Evolutionary conservation across 2,797 vertebrate genomes (phyloP).

Genomic region (Danio jaintianensis): DNA sequence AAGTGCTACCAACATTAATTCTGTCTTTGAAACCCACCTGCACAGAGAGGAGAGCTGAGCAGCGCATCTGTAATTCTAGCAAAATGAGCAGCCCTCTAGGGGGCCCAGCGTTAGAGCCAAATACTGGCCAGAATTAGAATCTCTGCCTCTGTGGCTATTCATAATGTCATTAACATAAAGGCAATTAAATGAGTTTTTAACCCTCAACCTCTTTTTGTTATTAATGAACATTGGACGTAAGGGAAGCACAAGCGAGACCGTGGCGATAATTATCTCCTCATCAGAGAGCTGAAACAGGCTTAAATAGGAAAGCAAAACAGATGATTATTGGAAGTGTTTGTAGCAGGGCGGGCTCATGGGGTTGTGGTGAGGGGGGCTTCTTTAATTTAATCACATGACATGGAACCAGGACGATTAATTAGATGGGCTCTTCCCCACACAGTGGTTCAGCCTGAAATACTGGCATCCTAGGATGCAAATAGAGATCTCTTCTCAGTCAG

Average conservation of each 20-base stretch:
- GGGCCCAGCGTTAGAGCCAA: constrained; percentile 86
- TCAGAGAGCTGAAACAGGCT: constrained; percentile 89
- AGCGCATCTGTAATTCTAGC: constrained; percentile 85
- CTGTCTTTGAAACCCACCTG: constrained; percentile 91
- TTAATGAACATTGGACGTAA: constrained; percentile 93
- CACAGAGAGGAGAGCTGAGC: constrained; percentile 63
- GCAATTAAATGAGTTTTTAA: constrained; percentile 99
- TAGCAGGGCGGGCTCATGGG: constrained; percentile 84
- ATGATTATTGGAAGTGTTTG: constrained; percentile 94
- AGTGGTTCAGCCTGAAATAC: constrained; percentile 74
- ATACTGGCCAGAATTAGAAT: constrained; percentile 97
- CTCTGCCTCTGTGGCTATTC: constrained; percentile 89
- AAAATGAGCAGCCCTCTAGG: constrained; percentile 96
- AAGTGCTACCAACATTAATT: constrained; percentile 97
- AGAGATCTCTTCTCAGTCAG: constrained; percentile 77
- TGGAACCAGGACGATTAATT: constrained; percentile 95
- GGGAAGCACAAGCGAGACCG: constrained; percentile 86
- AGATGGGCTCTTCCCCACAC: constrained; percentile 89
- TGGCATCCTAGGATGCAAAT: constrained; percentile 82
- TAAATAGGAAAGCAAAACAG: constrained; percentile 97
- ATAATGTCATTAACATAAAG: constrained; percentile 99
- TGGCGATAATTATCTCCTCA: constrained; percentile 97
- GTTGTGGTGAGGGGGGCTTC: constrained; percentile 64
- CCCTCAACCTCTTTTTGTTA: constrained; percentile 98
- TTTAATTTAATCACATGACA: constrained; percentile 96